Evolutionary conservation across 2,888 invertebrate species (phyloP), one percentile per base, ranked within the genome.

Genomic region (Abrostola tripartita): DNA sequence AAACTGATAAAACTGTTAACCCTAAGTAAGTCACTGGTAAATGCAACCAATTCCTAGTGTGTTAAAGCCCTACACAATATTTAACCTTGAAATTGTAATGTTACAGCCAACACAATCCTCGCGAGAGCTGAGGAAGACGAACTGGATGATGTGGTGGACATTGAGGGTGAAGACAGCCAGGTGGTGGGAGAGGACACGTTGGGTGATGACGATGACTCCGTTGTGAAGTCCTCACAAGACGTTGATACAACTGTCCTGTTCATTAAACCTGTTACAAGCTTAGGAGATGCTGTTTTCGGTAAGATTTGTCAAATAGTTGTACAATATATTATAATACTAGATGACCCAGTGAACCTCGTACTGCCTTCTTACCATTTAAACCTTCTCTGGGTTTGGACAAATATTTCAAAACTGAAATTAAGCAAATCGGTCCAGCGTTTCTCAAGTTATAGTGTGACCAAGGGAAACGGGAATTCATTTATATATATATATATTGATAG

Each of bases 201-300:
- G 0, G 96, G 96, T 54, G 97, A 96, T 38, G 96, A 96, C 74
- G 95, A 95, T 78, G 95, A 96, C 69, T 88, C 90, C 0, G 73
- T 92, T 0, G 95, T 95, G 4, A 96, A 96, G 72, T 96, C 98
- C 5, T 99, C 99, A 0, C 97, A 98, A 52, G 97, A 99, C 94
- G 98, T 98, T 5, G 98, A 99, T 82, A 98, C 99, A 0, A 97
- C 96, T 12, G 96, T 99, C 84, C 94, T 99, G 66, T 99, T 99
- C 90, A 97, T 96, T 0, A 97, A 97, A 88, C 98, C 98, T 2
- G 86, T 96, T 52, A 90, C 95, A 41, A 95, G 92, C 59, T 89
- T 95, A 61, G 96, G 96, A 61, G 95, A 96, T 71, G 92, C 95
- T 76, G 96, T 96, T 85, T 94, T 97, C 81, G 97, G 97, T 96